These are phyloP conservation scores for Stenodera caucasica DNA, from an alignment of 2,888 invertebrate genomes.

Conservation along the genomic window DNA sequence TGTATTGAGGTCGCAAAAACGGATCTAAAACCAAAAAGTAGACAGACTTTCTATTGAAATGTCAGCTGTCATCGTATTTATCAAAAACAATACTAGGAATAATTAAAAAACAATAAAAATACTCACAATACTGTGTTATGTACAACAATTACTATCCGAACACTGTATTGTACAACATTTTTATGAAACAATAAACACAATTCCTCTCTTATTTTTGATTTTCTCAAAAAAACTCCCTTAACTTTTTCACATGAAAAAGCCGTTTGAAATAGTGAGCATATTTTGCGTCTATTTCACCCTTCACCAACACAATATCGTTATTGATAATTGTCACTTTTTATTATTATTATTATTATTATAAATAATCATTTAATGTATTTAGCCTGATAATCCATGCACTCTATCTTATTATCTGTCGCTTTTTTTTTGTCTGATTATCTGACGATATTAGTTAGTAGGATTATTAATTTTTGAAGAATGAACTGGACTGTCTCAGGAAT, in stretches of 20 bases:
- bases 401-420: constrained; percentile 23
- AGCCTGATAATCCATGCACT: too few relatives aligned
- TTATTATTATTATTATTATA: too few relatives aligned
- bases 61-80: constrained; percentile 43
- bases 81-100: constrained; percentile 14
- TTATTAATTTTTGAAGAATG: neutral
- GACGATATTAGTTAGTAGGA: neutral
- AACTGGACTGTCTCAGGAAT: constrained; percentile 21
- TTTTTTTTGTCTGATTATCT: constrained; percentile 17
- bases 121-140: constrained; percentile 53
- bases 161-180: constrained; percentile 41
- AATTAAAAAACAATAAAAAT: constrained; percentile 30
- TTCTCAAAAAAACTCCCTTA: too few relatives aligned
- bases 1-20: constrained; percentile 55
- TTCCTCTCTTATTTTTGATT: neutral
- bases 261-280: too few relatives aligned
- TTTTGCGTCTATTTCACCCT: too few relatives aligned
- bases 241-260: too few relatives aligned
- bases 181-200: constrained; percentile 1
- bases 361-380: too few relatives aligned
- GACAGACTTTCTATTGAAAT: constrained; percentile 53
- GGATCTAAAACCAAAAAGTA: constrained; percentile 49
- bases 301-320: neutral
- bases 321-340: too few relatives aligned
- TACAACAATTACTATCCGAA: constrained; percentile 48